A percentile compares a stretch with the other conserved stretches of the same genome.
These are phyloP conservation scores for Tethea ocularis DNA, from an alignment of 2,888 invertebrate species.

Conservation along the genomic window DNA sequence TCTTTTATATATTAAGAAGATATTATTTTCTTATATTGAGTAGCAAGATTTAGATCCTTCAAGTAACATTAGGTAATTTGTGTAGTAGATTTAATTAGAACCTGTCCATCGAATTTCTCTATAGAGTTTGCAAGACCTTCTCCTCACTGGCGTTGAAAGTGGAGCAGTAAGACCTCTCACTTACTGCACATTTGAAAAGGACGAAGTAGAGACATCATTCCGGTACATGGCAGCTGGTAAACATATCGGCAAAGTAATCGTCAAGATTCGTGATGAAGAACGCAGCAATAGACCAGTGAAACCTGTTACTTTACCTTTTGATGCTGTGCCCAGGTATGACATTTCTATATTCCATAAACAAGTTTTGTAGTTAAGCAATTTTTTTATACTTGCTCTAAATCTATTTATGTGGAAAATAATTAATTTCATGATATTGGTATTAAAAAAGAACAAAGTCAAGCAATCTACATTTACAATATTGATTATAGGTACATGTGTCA, in stretches of 20 bases:
- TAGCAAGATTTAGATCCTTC: no score
- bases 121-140: slow-evolving; percentile 81
- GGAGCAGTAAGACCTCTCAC: slow-evolving; percentile 87
- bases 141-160: slow-evolving; percentile 83
- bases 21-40: no score
- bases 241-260: slow-evolving; percentile 88
- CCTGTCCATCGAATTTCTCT: neutral
- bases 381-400: no score
- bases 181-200: slow-evolving; percentile 82
- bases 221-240: slow-evolving; percentile 86
- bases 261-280: slow-evolving; percentile 81
- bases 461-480: neutral
- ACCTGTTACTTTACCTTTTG: slow-evolving; percentile 49
- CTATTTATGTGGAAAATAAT: no score
- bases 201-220: slow-evolving; percentile 86
- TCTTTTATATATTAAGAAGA: no score
- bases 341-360: no score
- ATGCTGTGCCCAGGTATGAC: slow-evolving; percentile 70
- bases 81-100: no score
- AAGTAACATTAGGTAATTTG: no score
- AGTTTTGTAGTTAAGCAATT: no score
- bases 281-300: slow-evolving; percentile 51
- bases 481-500: slow-evolving; percentile 77
- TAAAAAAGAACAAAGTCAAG: no score
- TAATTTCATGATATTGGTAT: no score